phyloP scores from a whole-genome alignment of 1,140 invertebrate genomes.

The Ceratosolen solmsi region DNA sequence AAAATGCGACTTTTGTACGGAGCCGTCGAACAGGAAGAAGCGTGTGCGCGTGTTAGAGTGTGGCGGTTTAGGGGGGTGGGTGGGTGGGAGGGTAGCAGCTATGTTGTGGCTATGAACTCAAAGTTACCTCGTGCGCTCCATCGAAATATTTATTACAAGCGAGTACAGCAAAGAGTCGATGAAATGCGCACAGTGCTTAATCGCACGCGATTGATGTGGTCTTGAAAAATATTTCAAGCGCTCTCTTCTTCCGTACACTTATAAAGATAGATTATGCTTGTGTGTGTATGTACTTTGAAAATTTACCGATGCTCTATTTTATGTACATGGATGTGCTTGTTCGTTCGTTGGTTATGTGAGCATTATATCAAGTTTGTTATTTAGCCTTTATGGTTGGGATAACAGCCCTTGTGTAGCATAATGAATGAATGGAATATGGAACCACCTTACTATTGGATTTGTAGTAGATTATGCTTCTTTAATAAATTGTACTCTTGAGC shows the following conservation, averaged over 20 bases:
- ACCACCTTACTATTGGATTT: neutral
- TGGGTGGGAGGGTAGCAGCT: no score
- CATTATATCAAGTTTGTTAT: constrained; percentile 18
- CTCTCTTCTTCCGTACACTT: neutral
- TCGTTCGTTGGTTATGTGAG: neutral
- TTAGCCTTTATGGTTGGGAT: constrained; percentile 6
- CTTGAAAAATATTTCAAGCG: constrained; percentile 32
- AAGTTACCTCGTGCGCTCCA: neutral
- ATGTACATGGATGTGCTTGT: neutral
- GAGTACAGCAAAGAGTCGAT: neutral
- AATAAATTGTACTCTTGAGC: neutral
- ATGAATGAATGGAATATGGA: constrained; percentile 4
- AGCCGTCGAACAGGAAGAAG: neutral
- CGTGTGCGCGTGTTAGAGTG: neutral
- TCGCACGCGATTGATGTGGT: constrained; percentile 38
- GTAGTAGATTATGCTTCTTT: neutral
- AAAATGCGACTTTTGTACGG: constrained; percentile 1
- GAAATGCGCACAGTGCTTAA: constrained; percentile 31
- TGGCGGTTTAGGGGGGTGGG: neutral
- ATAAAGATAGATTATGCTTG: neutral
- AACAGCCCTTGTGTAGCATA: no score
- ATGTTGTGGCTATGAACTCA: neutral
- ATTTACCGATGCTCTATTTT: constrained; percentile 16
- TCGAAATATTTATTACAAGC: constrained; percentile 16
- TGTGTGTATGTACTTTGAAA: neutral